phyloP scores from a whole-genome alignment of 2,797 vertebrate genomes.

The Poeciliopsis presidionis region DNA sequence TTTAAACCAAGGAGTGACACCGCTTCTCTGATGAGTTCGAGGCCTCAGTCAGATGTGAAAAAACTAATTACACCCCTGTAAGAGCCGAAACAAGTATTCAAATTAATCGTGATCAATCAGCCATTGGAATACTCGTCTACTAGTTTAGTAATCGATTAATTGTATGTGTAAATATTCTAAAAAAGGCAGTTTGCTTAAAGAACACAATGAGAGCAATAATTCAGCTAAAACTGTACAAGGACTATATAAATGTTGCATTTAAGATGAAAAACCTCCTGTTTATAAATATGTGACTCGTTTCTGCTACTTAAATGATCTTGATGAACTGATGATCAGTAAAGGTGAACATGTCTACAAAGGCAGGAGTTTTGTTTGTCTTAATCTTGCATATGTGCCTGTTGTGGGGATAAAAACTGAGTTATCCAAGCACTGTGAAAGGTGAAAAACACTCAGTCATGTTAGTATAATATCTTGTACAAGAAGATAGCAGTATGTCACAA shows the following conservation, averaged over 20 bases:
- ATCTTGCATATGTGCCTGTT: not conserved
- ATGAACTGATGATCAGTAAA: not conserved
- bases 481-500: not conserved
- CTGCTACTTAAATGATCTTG: not conserved
- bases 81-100: no score
- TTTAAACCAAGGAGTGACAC: no score
- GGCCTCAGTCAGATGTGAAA: not conserved
- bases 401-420: no score
- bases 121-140: no score
- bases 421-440: not conserved
- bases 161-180: no score
- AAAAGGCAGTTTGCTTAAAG: no score
- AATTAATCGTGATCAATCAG: no score
- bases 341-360: not conserved
- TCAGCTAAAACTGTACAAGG: no score
- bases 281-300: not conserved
- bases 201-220: no score
- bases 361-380: not conserved
- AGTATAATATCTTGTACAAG: not conserved
- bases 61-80: not conserved
- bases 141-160: no score
- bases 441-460: not conserved
- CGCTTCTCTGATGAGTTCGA: not conserved
- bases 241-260: no score
- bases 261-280: no score